Base-by-base conservation (phyloP, 2,797 vertebrate genomes). In the Enoplosus armatus region DNA sequence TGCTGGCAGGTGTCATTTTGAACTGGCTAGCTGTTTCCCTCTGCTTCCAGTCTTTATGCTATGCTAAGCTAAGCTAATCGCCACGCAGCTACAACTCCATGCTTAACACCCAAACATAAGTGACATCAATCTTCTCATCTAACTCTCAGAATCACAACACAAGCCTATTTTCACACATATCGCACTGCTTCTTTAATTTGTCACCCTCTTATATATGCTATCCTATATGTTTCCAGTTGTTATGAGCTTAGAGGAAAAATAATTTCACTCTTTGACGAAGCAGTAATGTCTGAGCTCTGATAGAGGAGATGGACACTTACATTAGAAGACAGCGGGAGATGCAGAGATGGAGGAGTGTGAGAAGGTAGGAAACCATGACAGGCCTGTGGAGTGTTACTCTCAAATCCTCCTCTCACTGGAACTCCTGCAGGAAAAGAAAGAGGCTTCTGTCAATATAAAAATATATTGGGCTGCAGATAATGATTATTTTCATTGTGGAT, bases 251-350 rank as follows among this genome's bases (percentile, higher is more conserved):
- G 33, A 54, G 4, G 33, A 51, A 56, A 78, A 39, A 66, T 53
- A 8, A 48, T 47, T 37, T 48, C 51, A 6, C 55, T 47, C 45
- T 31, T 56, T 9, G 22, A 60, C 7, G 29, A 51, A 45, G 4
- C n/a, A 14, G 10, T 16, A 15, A 55, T 26, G 11, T n/a, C 39
- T 26, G 47, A 50, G 43, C 20, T 43, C 20, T 47, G 24, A 47
- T 0, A 41, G 9, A 51, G 29, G 29, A 64, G 35, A 77, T 1
- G 3, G n/a, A 58, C n/a, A 85, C 90, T 86, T 83, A 94, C 93
- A 93, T 94, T 86, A 91, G 84, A 90, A 88, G 87, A 89, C 88
- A 87, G 91, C 76, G 15, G 91, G 90, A 85, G 82, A 85, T 27
- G 80, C 84, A 84, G 75, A 77, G 76, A 63, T 66, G 74, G 80